Conservation (phyloP, 2,888 invertebrate genomes). For the Hyalella azteca region DNA sequence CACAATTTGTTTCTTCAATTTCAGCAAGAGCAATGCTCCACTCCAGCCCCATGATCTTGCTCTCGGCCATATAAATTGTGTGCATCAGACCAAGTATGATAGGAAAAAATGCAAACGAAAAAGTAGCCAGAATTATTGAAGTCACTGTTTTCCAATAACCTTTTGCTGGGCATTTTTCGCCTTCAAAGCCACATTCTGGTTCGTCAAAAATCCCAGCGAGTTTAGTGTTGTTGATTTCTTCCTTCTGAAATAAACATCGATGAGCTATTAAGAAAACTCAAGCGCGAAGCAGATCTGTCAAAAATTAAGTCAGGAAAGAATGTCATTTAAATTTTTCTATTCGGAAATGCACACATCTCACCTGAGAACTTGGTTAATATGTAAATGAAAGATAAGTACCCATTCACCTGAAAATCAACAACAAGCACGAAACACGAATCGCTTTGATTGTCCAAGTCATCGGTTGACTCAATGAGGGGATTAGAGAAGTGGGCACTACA, state of each 20-base stretch:
- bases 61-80: neutral
- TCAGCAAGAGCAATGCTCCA: neutral
- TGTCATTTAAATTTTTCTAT: no score
- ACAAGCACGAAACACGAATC: neutral
- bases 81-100: neutral
- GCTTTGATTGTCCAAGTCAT: no score
- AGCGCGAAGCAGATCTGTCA: no score
- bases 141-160: neutral
- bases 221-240: neutral
- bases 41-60: neutral
- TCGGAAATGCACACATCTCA: no score
- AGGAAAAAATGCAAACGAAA: neutral
- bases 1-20: neutral
- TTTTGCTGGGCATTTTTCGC: neutral
- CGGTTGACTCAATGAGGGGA: no score
- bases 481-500: no score
- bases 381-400: no score
- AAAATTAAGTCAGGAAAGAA: no score
- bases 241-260: neutral
- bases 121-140: neutral
- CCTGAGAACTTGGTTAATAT: no score
- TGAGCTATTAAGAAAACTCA: neutral
- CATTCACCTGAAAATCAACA: neutral
- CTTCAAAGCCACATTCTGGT: neutral
- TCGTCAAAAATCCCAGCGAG: neutral